Evolutionary conservation across 1,140 invertebrate genomes (phyloP), one percentile per base, ranked within the genome.

Genomic region (Caenorhabditis brenneri): DNA sequence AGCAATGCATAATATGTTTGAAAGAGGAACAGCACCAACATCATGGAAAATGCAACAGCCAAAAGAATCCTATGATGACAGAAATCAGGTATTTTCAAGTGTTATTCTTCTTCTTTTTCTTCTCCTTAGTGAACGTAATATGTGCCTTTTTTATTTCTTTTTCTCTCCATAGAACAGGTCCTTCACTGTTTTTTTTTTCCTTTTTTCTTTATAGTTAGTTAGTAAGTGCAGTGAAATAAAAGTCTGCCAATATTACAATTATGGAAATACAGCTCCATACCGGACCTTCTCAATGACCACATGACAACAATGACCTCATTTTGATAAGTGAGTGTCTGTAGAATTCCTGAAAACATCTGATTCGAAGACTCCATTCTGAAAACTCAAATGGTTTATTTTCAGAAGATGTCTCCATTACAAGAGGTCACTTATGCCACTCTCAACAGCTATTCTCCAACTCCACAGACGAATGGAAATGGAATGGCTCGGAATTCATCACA

Each of bases 1-100:
- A 58, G 87, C 87, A 9, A 90, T 90, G 74, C 86, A 88, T 19
- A 79, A 87, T 22, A 90, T 91, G 86, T 90, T 90, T 83, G 89
- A 91, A 51, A 36, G 74, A 48, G 78, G 36, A 46, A 80, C 46
- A 16, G 49, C 65, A 2, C 65, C 65, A 1, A 74, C 65, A 10
- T 74, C 65, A 24, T 74, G 65, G 65, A 74, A 74, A 74, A 74
- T 74, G 65, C 65, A 74, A 24, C 65, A 74, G 27, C 33, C 58
- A 19, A 74, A 74, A 19, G 65, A 74, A 22, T 39, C 33, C 4
- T 74, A 10, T 42, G 65, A 74, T 24, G 65, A 74, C n/a, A 74
- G 65, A 42, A 74, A 42, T 42, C 65, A 74, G 65, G 65, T 74
- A 74, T 24, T 36, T 36, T 55, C 27, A 0, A 27, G n/a, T 29